Percentiles rank a stretch among this genome's conserved stretches.
These are phyloP conservation scores for Solea senegalensis DNA, from an alignment of 2,113 vertebrate species.

Conservation along the genomic window DNA sequence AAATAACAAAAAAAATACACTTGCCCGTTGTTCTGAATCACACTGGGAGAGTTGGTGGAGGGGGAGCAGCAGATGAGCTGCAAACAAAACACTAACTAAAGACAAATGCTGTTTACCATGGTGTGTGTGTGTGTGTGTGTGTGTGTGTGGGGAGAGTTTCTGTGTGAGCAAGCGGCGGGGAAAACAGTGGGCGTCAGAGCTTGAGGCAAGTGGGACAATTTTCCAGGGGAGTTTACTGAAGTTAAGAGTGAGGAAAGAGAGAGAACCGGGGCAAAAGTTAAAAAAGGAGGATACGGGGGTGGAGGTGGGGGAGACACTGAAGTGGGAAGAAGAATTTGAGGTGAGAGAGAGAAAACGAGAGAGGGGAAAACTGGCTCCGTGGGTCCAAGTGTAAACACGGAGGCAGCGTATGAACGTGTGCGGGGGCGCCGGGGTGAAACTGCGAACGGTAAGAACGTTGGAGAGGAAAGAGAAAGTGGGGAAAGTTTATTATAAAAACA, in stretches of 20 bases:
- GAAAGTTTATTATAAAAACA: conserved; percentile 32
- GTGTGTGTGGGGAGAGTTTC: conserved; percentile 17
- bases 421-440: conserved; percentile 30
- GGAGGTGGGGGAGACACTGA: not conserved
- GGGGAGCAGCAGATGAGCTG: not conserved
- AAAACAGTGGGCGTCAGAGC: conserved; percentile 52
- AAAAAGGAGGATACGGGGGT: not conserved
- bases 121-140: conserved; percentile 19
- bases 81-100: conserved; percentile 24
- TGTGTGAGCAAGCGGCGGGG: conserved; percentile 53
- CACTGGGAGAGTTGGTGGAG: conserved; percentile 7
- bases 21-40: conserved; percentile 7
- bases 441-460: conserved; percentile 15
- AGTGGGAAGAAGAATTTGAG: conserved; percentile 11
- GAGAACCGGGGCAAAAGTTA: conserved; percentile 42
- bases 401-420: conserved; percentile 29
- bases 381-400: conserved; percentile 37
- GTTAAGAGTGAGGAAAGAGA: conserved; percentile 27
- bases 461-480: conserved; percentile 18
- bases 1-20: not conserved
- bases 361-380: conserved; percentile 16
- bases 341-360: conserved; percentile 19
- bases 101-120: conserved; percentile 26
- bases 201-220: conserved; percentile 39
- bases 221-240: conserved; percentile 45